Base-by-base conservation (phyloP, 2,888 invertebrate species). In the Sepioteuthis lessoniana region DNA sequence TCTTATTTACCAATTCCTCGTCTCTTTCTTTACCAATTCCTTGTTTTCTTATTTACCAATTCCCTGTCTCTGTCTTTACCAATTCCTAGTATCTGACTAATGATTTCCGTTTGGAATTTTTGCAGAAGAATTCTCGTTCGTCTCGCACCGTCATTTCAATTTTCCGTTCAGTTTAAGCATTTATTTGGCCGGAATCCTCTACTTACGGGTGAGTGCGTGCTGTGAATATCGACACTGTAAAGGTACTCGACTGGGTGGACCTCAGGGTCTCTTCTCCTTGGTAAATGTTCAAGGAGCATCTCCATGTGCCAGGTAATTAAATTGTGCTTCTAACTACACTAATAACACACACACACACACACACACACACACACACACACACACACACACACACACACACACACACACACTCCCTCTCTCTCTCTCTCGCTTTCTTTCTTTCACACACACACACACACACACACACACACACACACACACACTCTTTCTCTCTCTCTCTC, bases 81-180 rank as follows among this genome's bases (percentile, higher is more conserved):
- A 28, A 55, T 55, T 55, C 25, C 55, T 19, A 5, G 28, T 21
- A 21, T 55, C 2, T n/a, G 35, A n/a, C 76, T n/a, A 13, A 35
- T 76, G n/a, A n/a, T 16, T n/a, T 76, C 19, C 13, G 16, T 76
- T 76, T 76, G 76, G 10, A 35, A n/a, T 35, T 90, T 60, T 96
- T 96, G 35, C 96, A 97, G 97, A 96, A 94, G 95, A 96, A n/a
- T 97, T 97, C 94, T 96, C 96, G 35, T 97, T 97, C 95, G 95
- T 96, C 42, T 97, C 97, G 0, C 96, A 97, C 94, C 97, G 97
- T 94, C 97, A 97, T 95, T 96, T 97, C 76, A 97, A 97, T 93
- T 97, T 96, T 96, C 97, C 97, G 38, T 97, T 97, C 96, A 97
- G 97, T 94, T 95, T 97, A 94, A 97, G 97, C 5, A 95, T 97